phyloP scores from a whole-genome alignment of 2,797 vertebrate species.

The Tolypeutes matacus region DNA sequence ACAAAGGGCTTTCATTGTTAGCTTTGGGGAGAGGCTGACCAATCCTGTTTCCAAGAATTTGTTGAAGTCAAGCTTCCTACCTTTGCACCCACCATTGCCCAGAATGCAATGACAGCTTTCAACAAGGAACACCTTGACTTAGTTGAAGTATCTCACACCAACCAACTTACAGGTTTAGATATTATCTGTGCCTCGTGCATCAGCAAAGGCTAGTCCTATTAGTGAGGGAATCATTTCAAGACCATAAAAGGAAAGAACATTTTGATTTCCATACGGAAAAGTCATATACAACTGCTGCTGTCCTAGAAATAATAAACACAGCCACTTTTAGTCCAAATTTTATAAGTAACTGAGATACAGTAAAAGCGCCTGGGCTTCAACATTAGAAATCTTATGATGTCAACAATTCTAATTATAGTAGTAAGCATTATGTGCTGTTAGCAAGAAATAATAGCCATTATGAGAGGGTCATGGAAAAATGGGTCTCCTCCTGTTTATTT shows the following conservation, averaged over 20 bases:
- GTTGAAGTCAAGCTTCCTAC: not conserved
- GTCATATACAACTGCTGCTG: not conserved
- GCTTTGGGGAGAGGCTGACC: not conserved
- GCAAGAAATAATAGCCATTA: not conserved
- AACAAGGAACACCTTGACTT: not conserved
- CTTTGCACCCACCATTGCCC: not conserved
- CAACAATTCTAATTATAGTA: constrained; percentile 1
- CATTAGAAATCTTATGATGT: constrained; percentile 22
- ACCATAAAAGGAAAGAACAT: not conserved
- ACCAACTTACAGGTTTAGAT: not conserved
- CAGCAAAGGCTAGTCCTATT: not conserved
- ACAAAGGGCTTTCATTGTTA: not conserved
- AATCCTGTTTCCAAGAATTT: not conserved
- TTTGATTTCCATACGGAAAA: not conserved
- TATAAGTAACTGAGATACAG: constrained; percentile 6
- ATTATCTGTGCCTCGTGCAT: no score
- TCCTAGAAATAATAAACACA: constrained; percentile 18
- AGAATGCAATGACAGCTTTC: not conserved
- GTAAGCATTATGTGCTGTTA: not conserved
- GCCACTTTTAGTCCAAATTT: not conserved
- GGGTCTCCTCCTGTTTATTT: constrained; percentile 33
- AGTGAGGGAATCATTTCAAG: not conserved
- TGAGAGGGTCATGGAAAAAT: not conserved
- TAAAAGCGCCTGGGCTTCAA: constrained; percentile 16
- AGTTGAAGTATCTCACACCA: not conserved